Base-by-base conservation (phyloP, 2,888 invertebrate species). In the Harpalus rubripes region DNA sequence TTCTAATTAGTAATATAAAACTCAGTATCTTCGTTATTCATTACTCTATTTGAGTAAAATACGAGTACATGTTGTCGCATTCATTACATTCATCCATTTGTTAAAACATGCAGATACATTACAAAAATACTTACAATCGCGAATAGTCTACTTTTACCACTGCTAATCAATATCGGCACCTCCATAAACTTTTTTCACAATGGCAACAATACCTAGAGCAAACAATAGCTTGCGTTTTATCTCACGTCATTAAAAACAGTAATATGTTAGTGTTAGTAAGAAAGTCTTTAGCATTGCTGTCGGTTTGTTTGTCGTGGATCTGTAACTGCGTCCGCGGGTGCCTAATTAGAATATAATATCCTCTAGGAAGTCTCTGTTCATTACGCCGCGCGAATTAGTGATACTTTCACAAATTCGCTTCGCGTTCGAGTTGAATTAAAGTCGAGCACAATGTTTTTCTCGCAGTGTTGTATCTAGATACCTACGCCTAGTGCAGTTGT, bases 271-370 rank as follows among this genome's bases (percentile, higher is more conserved):
- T 68, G 8, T 8, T 52, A 74, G 41, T 18, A n/a, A 41, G n/a
- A 15, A 32, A 32, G 32, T 32, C 32, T 32, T 32, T 32, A 32
- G 22, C 44, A 74, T 15, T 39, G 65, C 68, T 68, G 39, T 63
- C 22, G 10, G 44, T 44, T 68, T 74, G 12, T 44, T 12, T 16
- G 41, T 32, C 32, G 32, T 32, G 32, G 32, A 32, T 32, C 32
- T 32, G 32, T 0, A 5, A 4, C 32, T 32, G 8, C 18, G 18
- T 18, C 2, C 22, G 16, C 72, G 32, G 44, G 44, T 74, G 44
- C n/a, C 72, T 74, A 41, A 74, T 74, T 74, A 74, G 72, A 74
- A 74, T 74, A 74, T 74, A 74, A 74, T 74, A 74, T 74, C 72
- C 72, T 15, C 22, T 74, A 16, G 44, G 72, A 74, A 74, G 72